Evolutionary conservation across 1,140 invertebrate genomes (phyloP), one percentile per base, ranked within the genome.

Genomic region (Conus betulinus): DNA sequence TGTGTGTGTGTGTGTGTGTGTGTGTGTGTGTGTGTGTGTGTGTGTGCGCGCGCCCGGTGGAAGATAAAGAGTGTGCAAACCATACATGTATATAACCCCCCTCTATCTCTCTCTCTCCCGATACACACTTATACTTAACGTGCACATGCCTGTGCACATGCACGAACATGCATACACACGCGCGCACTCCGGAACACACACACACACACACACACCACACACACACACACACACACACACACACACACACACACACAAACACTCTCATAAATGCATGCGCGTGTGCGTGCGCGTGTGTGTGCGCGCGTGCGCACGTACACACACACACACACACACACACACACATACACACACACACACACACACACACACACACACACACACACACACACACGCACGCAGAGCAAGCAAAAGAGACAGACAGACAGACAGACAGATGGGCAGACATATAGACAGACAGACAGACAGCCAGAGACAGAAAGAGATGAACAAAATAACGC

Each of bases 161-260:
- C 3, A 39, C 39, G 39, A 1, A 39, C 39, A 39, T 39, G 3
- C 39, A 39, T 39, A 39, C 39, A 39, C 39, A 39, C 39, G 39
- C 39, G 0, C 3, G 39, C 39, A 39, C 39, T 39, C 39, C 3
- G 57, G 4, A 15, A 5, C 57, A n/a, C 17, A 74, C 67, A 20
- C 67, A 74, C 20, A 74, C 23, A 7, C 20, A 74, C 20, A 7
- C 67, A 74, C 7, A 11, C 7, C 67, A 74, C 67, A 74, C 67
- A 74, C 67, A 71, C 67, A 4, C 67, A 78, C n/a, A 78, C 76
- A 78, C 76, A 78, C 76, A 78, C 76, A 78, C 76, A 78, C 76
- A 39, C 25, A 39, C 76, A 39, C 76, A 39, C 25, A 17, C 76
- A 78, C 76, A 39, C 76, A 78, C 76, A 78, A n/a, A 78, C 76